Base-by-base conservation (phyloP, 2,113 vertebrate species). In the Girardinichthys multiradiatus region DNA sequence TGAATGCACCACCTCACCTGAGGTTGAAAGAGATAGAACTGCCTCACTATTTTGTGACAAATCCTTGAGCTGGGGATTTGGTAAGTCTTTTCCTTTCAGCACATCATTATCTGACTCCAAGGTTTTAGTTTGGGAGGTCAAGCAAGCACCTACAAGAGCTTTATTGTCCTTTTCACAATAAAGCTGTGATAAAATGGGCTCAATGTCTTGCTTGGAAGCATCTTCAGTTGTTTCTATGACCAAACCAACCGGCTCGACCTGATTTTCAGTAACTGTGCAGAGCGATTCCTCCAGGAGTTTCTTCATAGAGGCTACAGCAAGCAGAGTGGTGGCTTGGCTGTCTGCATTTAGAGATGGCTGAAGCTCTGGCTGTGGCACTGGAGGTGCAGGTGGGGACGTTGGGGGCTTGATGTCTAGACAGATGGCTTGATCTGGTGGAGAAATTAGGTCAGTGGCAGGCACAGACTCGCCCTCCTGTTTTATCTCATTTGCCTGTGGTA, bases 301-400 rank as follows among this genome's bases (percentile, higher is more conserved):
- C 84, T 94, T 94, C 94, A 94, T 94, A 0, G 94, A 95, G 60
- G 93, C 93, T 77, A 95, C 94, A 0, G 91, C 94, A 2, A 93
- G 87, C 77, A 94, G 91, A 39, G 94, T 93, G 67, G 92, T 91
- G 14, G 90, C 88, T 48, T 93, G 92, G 80, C 80, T 92, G 74
- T 94, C 93, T n/a, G 79, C 64, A 26, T 59, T 70, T 57, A 84
- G 33, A 65, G 80, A 70, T 45, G 77, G 72, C 57, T 94, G 91
- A 1, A 74, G 59, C 64, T 92, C 92, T 19, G 45, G 70, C 87
- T 77, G 87, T 27, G 74, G 67, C 45, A 54, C 83, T 35, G 83
- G 66, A 67, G 66, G 37, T 29, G 80, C 64, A 65, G 66, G 29
- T 35, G 74, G 71, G 71, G 80, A 75, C 51, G 63, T 30, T 19